Evolutionary conservation across 2,797 vertebrate genomes (phyloP).

Genomic region (Lepilemur ruficaudatus): DNA sequence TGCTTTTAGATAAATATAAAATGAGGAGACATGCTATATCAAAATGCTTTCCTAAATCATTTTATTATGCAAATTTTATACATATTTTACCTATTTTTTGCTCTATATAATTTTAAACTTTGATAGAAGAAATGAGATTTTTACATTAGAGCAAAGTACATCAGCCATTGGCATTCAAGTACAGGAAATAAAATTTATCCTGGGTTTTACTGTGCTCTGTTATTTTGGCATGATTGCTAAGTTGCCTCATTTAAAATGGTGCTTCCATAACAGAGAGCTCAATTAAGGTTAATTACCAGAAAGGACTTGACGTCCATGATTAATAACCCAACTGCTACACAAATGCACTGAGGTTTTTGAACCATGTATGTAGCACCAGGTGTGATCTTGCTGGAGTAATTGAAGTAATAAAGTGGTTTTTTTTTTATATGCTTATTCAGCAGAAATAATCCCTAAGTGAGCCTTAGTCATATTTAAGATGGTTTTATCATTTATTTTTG

Average conservation of each 20-base stretch:
- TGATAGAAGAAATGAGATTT: neutral
- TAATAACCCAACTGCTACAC: constrained; percentile 53
- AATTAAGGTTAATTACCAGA: constrained; percentile 74
- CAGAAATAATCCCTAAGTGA: constrained; percentile 16
- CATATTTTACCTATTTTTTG: neutral
- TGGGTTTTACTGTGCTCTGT: neutral
- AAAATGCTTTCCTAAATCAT: constrained; percentile 40
- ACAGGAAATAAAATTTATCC: neutral
- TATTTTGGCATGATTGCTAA: constrained; percentile 48
- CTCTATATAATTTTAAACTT: neutral
- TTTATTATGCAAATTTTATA: constrained; percentile 22
- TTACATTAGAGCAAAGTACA: neutral
- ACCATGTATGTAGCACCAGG: constrained; percentile 37
- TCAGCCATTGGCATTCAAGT: neutral
- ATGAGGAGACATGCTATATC: neutral
- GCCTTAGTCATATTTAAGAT: constrained; percentile 1
- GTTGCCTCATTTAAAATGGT: constrained; percentile 32
- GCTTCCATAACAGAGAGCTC: constrained; percentile 52
- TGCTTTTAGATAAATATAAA: constrained; percentile 45
- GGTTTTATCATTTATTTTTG: constrained; percentile 33
- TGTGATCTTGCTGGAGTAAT: constrained; percentile 43
- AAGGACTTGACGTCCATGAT: constrained; percentile 65
- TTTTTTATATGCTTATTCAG: constrained; percentile 25
- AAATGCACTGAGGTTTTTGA: constrained; percentile 12
- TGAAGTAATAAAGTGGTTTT: constrained; percentile 39